phyloP scores from a whole-genome alignment of 1,140 invertebrate genomes.

The Saxidomus purpurata region DNA sequence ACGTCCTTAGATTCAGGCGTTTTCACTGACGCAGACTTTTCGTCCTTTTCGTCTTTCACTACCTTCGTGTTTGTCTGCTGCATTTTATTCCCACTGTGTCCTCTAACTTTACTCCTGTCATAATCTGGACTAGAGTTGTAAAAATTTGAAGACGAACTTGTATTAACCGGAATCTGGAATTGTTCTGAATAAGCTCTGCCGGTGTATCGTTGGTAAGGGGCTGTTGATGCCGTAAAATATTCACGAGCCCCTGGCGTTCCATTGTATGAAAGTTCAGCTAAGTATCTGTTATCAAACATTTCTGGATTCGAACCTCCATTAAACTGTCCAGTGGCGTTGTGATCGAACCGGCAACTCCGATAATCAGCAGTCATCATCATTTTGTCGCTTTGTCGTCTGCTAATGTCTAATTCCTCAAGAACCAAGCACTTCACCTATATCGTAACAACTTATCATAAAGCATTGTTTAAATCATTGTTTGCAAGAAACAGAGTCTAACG shows the following conservation, averaged over 20 bases:
- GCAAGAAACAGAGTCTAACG: neutral
- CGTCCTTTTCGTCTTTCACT: conserved; percentile 45
- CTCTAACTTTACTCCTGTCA: conserved; percentile 3
- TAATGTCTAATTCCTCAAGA: neutral
- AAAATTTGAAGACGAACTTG: conserved; percentile 5
- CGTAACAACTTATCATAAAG: conserved; percentile 1
- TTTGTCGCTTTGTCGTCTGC: conserved; percentile 4
- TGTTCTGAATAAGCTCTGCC: conserved; percentile 57
- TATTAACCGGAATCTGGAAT: conserved; percentile 38
- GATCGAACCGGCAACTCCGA: conserved; percentile 83
- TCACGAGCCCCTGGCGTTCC: conserved; percentile 68
- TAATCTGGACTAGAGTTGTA: conserved; percentile 46
- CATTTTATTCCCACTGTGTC: neutral
- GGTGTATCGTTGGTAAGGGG: conserved; percentile 60
- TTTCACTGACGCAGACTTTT: conserved; percentile 38
- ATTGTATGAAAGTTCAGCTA: conserved; percentile 83
- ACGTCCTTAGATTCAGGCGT: conserved; percentile 1
- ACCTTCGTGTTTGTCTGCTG: neutral
- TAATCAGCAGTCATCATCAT: conserved; percentile 85
- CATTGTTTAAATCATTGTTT: conserved; percentile 29
- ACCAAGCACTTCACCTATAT: neutral
- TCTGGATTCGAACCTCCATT: conserved; percentile 58
- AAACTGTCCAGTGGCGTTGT: conserved; percentile 59
- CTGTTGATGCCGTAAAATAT: conserved; percentile 66
- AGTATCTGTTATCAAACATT: conserved; percentile 75